Conservation (phyloP, 1,140 invertebrate species). For the Hormaphis cornu region DNA sequence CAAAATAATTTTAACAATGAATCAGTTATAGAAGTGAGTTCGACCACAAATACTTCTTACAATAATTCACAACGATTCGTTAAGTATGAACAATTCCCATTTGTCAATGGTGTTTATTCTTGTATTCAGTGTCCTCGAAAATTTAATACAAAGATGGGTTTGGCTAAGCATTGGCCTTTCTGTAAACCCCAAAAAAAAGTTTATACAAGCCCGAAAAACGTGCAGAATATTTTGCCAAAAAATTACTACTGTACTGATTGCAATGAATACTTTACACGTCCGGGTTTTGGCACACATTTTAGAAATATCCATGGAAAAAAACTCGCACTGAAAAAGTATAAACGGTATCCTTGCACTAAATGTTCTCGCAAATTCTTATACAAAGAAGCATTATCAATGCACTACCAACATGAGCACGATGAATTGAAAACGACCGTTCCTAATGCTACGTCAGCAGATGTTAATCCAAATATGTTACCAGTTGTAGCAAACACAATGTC, state of each 20-base stretch:
- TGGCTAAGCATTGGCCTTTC: not conserved
- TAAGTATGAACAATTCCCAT: not conserved
- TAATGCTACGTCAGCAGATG: not conserved
- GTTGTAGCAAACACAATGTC: not conserved
- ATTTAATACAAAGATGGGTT: not conserved
- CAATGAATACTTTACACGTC: not conserved
- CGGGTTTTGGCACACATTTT: not conserved
- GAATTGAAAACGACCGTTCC: not conserved
- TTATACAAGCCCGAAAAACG: not conserved
- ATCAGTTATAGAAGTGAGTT: not conserved
- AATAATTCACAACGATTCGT: not conserved
- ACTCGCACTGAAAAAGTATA: not conserved
- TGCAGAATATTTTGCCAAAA: not conserved
- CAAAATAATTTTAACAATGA: not conserved
- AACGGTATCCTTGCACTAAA: not conserved
- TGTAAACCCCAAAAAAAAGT: not conserved
- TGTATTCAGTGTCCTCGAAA: slow-evolving; percentile 1
- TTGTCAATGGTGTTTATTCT: not conserved
- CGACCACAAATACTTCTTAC: not conserved
- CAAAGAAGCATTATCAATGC: slow-evolving; percentile 4
- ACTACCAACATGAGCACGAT: not conserved
- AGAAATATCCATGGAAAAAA: not conserved
- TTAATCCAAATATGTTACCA: not conserved
- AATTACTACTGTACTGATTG: slow-evolving; percentile 24
- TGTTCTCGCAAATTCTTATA: not conserved